Conservation (phyloP, 2,113 vertebrate genomes). For the Platichthys stellatus region DNA sequence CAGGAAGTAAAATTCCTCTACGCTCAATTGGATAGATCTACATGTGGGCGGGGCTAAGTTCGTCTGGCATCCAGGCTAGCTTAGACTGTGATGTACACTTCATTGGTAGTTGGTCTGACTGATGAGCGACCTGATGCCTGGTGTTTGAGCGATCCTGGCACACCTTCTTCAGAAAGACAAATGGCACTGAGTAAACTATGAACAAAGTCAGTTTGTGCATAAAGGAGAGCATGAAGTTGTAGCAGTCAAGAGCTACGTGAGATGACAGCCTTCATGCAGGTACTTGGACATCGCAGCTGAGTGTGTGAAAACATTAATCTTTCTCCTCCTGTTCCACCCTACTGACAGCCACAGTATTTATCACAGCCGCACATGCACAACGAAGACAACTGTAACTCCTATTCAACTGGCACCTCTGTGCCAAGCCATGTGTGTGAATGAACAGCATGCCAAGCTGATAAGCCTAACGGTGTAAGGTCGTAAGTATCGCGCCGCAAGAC, state of each 20-base stretch:
- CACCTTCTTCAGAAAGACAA: neutral
- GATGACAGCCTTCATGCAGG: conserved; percentile 35
- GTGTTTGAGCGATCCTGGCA: neutral
- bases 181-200: neutral
- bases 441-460: conserved; percentile 63
- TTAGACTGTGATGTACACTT: conserved; percentile 8
- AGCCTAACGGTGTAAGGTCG: conserved; percentile 60
- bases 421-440: conserved; percentile 40
- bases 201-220: neutral
- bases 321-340: conserved; percentile 40
- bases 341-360: conserved; percentile 66
- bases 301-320: conserved; percentile 71
- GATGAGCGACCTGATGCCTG: neutral
- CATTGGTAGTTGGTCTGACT: neutral
- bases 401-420: conserved; percentile 56
- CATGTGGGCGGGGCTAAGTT: too few species aligned
- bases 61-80: too few species aligned
- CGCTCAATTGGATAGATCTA: too few species aligned
- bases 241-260: conserved; percentile 5
- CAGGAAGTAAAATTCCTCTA: too few species aligned
- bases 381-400: conserved; percentile 46
- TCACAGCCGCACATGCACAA: conserved; percentile 54
- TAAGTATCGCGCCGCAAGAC: conserved; percentile 42
- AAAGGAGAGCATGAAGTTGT: neutral
- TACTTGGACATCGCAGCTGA: conserved; percentile 54